These are phyloP conservation scores for Characodon lateralis DNA, from an alignment of 2,797 vertebrate genomes.

Conservation along the genomic window DNA sequence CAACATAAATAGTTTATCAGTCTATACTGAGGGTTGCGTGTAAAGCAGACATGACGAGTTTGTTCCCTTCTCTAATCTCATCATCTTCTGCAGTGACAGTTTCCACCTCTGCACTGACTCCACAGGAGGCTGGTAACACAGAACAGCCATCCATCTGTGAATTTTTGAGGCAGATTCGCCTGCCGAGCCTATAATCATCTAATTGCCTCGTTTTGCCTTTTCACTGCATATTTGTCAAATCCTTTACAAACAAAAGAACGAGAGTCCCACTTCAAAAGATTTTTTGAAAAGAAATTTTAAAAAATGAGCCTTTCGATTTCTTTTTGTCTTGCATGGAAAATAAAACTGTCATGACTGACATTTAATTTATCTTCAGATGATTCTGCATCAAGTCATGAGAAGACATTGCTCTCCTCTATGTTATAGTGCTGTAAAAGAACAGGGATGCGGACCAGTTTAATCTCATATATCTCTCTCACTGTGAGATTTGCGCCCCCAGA, in stretches of 20 bases:
- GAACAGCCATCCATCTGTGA: constrained; percentile 49
- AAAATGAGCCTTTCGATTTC: constrained; percentile 6
- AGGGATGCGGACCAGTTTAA: constrained; percentile 23
- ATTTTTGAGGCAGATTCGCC: constrained; percentile 20
- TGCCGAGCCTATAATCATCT: constrained; percentile 33
- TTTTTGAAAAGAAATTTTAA: constrained; percentile 5
- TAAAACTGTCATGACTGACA: neutral
- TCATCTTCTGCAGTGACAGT: constrained; percentile 23
- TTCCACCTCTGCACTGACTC: constrained; percentile 40
- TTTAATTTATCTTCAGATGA: constrained; percentile 20
- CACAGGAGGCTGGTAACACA: constrained; percentile 18
- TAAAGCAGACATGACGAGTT: neutral
- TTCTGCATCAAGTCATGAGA: neutral
- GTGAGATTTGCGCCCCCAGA: constrained; percentile 16
- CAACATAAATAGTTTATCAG: neutral
- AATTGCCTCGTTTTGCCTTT: constrained; percentile 27
- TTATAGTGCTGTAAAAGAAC: constrained; percentile 12
- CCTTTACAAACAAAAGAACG: neutral
- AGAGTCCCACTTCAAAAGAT: constrained; percentile 4
- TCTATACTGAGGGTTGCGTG: neutral
- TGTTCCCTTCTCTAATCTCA: constrained; percentile 10
- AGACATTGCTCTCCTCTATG: constrained; percentile 12
- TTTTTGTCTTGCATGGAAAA: neutral
- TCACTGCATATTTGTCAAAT: constrained; percentile 29
- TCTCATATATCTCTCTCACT: constrained; percentile 39